phyloP scores from a whole-genome alignment of 2,888 invertebrate genomes.

The Bimastos eiseni region DNA sequence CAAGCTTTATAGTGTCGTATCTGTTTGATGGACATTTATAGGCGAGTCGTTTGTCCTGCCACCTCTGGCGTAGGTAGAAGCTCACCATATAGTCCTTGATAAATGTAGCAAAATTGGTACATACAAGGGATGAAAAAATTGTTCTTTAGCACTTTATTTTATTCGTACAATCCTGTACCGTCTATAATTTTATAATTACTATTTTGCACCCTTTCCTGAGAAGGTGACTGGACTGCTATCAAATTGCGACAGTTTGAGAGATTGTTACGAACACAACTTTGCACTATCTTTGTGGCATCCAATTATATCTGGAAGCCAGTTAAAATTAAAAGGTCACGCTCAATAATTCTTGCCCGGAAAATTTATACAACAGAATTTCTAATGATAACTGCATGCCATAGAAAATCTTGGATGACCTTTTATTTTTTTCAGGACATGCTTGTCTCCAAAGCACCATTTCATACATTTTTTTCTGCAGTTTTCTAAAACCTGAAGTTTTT shows the following conservation, averaged over 20 bases:
- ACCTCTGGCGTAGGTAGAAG: slow-evolving; percentile 87
- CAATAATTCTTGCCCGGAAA: no score
- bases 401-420: no score
- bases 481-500: not conserved
- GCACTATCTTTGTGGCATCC: no score
- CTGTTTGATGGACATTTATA: slow-evolving; percentile 34
- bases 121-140: not conserved
- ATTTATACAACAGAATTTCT: no score
- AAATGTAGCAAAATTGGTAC: not conserved
- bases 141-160: not conserved
- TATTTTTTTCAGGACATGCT: no score
- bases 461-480: no score
- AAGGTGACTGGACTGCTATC: not conserved
- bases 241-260: not conserved
- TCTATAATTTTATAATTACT: not conserved
- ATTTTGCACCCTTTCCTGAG: not conserved
- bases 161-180: not conserved
- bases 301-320: no score
- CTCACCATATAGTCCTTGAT: slow-evolving; percentile 87
- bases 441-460: no score
- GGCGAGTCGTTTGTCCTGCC: slow-evolving; percentile 80
- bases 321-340: no score
- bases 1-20: slow-evolving; percentile 34
- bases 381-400: no score
- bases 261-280: not conserved